phyloP scores from a whole-genome alignment of 37 sponge, comb jelly and placozoan genomes.

The Ephydatia muelleri region DNA sequence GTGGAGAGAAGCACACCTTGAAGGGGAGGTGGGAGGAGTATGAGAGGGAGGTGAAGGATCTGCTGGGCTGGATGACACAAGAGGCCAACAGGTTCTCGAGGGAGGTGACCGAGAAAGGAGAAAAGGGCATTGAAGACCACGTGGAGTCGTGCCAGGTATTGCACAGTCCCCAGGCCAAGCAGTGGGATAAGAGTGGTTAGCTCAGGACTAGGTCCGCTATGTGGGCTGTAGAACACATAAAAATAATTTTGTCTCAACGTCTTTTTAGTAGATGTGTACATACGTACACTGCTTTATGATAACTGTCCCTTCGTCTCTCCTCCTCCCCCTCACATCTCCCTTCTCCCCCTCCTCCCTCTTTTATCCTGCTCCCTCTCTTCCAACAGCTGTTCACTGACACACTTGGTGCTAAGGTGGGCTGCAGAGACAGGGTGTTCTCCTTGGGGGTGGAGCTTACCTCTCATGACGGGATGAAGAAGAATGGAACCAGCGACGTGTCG shows the following conservation, averaged over 20 bases:
- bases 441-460: constrained; percentile 34
- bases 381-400: constrained; percentile 37
- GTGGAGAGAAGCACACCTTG: constrained; percentile 27
- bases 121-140: constrained; percentile 71
- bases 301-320: too few relatives aligned
- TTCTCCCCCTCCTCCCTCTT: too few relatives aligned
- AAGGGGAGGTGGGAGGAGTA: constrained; percentile 48
- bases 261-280: too few relatives aligned
- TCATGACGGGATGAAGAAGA: constrained; percentile 63
- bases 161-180: background rate
- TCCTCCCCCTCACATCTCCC: background rate
- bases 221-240: too few relatives aligned
- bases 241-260: too few relatives aligned
- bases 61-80: constrained; percentile 61
- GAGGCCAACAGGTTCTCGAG: constrained; percentile 59
- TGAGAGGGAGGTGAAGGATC: constrained; percentile 48
- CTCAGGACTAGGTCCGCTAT: too few relatives aligned
- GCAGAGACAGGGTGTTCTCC: constrained; percentile 11
- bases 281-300: too few relatives aligned
- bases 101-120: constrained; percentile 57
- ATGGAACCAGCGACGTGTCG: constrained; percentile 72
- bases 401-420: constrained; percentile 32
- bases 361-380: background rate
- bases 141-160: constrained; percentile 58
- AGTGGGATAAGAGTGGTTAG: background rate